A percentile compares a stretch with the other conserved stretches of the same genome.
Conservation (phyloP, 2,888 invertebrate genomes). For the Adelognathus sp. region DNA sequence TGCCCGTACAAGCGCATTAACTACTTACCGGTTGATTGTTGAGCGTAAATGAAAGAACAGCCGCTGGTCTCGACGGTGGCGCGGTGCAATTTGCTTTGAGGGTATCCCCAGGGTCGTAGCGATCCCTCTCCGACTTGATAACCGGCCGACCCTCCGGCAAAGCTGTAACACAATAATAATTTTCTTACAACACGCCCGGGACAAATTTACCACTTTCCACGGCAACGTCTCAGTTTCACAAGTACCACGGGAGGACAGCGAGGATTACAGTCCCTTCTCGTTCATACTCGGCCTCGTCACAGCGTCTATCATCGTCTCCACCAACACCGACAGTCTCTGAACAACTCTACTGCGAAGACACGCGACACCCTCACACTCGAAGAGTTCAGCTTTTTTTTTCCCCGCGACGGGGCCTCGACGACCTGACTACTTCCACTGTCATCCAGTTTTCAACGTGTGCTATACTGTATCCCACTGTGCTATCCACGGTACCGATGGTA, state of each 20-base stretch:
- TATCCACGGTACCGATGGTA: background rate
- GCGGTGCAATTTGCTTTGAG: conserved; percentile 91
- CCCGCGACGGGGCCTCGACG: background rate
- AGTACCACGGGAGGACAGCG: conserved; percentile 4
- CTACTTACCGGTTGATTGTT: conserved; percentile 90
- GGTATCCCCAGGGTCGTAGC: conserved; percentile 89
- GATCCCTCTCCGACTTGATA: conserved; percentile 88
- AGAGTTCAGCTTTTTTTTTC: background rate
- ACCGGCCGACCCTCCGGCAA: conserved; percentile 87
- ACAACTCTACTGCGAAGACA: background rate
- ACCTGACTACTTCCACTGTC: too few species aligned
- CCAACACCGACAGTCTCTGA: background rate
- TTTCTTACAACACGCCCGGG: conserved; percentile 30
- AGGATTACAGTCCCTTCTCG: background rate
- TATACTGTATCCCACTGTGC: background rate
- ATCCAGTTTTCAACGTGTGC: too few species aligned
- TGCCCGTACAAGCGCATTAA: background rate
- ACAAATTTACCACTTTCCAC: conserved; percentile 11
- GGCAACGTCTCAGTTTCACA: background rate
- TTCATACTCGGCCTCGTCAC: background rate
- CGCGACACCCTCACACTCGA: background rate
- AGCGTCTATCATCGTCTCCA: background rate
- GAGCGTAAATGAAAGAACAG: conserved; percentile 88
- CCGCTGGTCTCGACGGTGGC: conserved; percentile 88
- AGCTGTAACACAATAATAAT: conserved; percentile 84